These are phyloP conservation scores for Caenorhabditis sp. DNA, from an alignment of 2,888 invertebrate species.

Conservation along the genomic window DNA sequence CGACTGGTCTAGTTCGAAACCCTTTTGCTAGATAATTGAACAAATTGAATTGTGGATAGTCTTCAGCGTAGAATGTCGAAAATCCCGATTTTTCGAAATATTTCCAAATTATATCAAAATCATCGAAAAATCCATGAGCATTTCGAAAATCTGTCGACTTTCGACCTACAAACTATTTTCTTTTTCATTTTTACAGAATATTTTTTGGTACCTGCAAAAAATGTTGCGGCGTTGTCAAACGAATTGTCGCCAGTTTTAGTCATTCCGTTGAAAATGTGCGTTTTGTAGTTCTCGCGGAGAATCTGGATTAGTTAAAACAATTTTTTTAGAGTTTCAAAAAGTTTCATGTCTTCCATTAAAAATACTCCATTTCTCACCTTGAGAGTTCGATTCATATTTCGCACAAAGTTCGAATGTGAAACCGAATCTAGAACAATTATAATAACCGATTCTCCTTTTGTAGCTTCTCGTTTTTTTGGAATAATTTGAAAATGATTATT, in stretches of 20 bases:
- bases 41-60: conserved; percentile 71
- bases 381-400: conserved; percentile 36
- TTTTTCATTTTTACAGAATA: too few species aligned
- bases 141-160: conserved; percentile 44
- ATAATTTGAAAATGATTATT: conserved; percentile 58
- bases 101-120: conserved; percentile 72
- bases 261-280: conserved; percentile 67
- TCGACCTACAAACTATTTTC: too few species aligned
- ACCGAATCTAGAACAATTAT: conserved; percentile 72
- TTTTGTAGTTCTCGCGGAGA: conserved; percentile 31
- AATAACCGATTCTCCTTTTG: conserved; percentile 58
- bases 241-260: conserved; percentile 73
- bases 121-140: conserved; percentile 65
- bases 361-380: too few species aligned
- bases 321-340: background rate
- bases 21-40: conserved; percentile 72
- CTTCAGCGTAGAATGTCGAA: conserved; percentile 72
- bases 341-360: background rate
- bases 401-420: conserved; percentile 71
- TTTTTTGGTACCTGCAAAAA: conserved; percentile 71
- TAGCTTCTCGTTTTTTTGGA: background rate
- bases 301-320: conserved; percentile 15
- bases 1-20: conserved; percentile 71
- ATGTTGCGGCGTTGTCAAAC: conserved; percentile 71
- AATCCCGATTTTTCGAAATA: conserved; percentile 68